Conservation (phyloP, 2,797 vertebrate species). For the Callimico goeldii region DNA sequence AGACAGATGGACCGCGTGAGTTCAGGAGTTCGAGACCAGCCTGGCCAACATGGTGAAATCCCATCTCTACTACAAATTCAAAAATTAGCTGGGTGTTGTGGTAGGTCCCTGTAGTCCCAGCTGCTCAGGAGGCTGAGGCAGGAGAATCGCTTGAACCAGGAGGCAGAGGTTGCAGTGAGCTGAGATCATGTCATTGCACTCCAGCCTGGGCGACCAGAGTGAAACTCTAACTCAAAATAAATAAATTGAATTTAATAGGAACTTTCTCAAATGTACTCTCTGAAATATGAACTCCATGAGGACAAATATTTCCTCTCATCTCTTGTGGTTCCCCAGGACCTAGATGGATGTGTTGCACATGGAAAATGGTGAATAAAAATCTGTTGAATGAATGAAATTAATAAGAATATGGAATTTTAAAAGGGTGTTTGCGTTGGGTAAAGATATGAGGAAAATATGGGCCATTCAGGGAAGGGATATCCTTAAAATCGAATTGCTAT, state of each 20-base stretch:
- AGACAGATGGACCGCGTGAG: not conserved
- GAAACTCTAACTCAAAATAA: not conserved
- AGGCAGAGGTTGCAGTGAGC: not conserved
- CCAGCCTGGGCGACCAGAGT: not conserved
- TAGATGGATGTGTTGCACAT: not conserved
- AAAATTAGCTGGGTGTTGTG: not conserved
- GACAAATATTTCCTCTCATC: not conserved
- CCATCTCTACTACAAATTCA: not conserved
- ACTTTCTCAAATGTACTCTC: not conserved
- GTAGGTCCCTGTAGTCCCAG: not conserved
- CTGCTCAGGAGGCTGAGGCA: not conserved
- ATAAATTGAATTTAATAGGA: not conserved
- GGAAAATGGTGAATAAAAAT: not conserved
- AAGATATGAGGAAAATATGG: not conserved
- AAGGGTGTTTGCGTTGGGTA: not conserved
- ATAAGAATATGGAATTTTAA: not conserved
- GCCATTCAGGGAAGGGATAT: not conserved
- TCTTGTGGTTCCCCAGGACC: not conserved
- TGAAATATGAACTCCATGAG: not conserved
- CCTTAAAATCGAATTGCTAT: conserved; percentile 1
- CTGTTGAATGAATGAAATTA: not conserved
- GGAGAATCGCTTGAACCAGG: not conserved
- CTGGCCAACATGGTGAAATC: not conserved
- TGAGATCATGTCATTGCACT: not conserved
- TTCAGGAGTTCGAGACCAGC: not conserved